Base-by-base conservation (phyloP, 2,113 vertebrate species). In the Oncorhynchus clarkii region DNA sequence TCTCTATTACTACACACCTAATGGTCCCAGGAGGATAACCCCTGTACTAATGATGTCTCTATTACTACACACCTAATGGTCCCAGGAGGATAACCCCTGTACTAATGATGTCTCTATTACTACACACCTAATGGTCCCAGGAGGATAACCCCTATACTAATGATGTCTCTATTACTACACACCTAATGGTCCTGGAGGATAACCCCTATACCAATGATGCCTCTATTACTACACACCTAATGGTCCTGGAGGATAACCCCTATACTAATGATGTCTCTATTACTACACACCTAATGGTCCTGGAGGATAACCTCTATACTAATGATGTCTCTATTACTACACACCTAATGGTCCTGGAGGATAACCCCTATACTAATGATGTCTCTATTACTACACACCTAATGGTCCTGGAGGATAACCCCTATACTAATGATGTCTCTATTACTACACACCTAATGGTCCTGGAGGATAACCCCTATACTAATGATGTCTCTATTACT, bases 401-500 rank as follows among this genome's bases (percentile, higher is more conserved):
- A 29, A 29, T 4, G 27, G 34, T 20, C 67, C 20, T 39, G 20
- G 27, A 39, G 34, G 6, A 3, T 70, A 34, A 70, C 67, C 67
- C 9, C 39, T 48, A 3, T 12, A 16, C 39, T 70, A 70, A 70
- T 70, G 34, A 70, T 48, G 34, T 13, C 18, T 11, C n/a, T n/a
- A 70, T 70, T 70, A 24, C 34, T 45, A n/a, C 34, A 39, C 67
- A 49, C 34, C 27, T 29, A 29, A 3, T 29, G 27, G 34, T 20
- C 67, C 20, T 39, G 20, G 27, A n/a, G 34, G 6, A 3, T 70
- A 34, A 70, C 67, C 67, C 9, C n/a, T 48, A 3, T 12, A 16
- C 39, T 70, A 70, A 70, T 70, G 34, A 70, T 48, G 34, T n/a
- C n/a, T 22, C 18, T 11, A 70, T 70, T 70, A 48, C 34, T 45